phyloP scores from a whole-genome alignment of 2,113 vertebrate species.

The Pseudonaja textilis region DNA sequence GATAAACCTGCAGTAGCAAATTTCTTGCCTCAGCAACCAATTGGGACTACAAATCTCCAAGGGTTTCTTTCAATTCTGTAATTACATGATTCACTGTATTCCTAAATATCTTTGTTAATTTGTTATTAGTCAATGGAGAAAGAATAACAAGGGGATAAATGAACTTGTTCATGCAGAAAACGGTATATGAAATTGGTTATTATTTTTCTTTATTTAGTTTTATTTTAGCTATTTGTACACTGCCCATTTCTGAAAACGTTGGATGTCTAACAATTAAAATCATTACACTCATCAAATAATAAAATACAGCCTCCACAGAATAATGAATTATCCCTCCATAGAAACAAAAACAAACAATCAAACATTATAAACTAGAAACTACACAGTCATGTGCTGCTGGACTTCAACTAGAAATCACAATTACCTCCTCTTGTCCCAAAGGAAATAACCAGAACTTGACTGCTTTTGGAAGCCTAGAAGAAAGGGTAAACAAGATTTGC shows the following conservation, averaged over 20 bases:
- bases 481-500: background rate
- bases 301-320: background rate
- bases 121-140: background rate
- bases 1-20: background rate
- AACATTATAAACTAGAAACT: background rate
- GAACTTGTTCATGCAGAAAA: background rate
- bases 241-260: background rate
- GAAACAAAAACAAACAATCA: background rate
- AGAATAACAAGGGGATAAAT: background rate
- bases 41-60: background rate
- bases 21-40: background rate
- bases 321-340: background rate
- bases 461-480: background rate
- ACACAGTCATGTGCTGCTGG: background rate
- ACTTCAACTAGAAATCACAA: background rate
- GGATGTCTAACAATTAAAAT: background rate
- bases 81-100: background rate
- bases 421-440: background rate
- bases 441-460: background rate
- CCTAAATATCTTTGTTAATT: background rate
- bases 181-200: background rate
- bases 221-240: background rate
- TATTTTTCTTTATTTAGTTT: background rate
- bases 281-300: background rate
- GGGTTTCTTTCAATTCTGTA: background rate